Evolutionary conservation across 1,140 invertebrate genomes (phyloP).

Genomic region (Papilio machaon): DNA sequence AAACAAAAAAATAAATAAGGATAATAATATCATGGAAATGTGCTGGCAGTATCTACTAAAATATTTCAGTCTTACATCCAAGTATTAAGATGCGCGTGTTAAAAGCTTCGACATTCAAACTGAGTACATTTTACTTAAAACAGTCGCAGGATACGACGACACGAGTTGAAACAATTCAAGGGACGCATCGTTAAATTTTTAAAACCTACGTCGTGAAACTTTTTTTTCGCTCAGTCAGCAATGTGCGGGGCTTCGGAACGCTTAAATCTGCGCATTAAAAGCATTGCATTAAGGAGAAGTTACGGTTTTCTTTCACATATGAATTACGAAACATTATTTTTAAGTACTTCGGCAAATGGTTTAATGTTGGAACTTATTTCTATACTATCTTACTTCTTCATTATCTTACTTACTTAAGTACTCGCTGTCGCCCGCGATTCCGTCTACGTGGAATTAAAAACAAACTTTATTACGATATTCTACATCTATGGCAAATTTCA

Average conservation of each 20-base stretch:
- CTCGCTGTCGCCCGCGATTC: too few species aligned
- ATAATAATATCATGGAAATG: too few species aligned
- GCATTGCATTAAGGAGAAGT: slow-evolving; percentile 44
- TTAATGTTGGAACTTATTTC: background rate
- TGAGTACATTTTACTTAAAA: slow-evolving; percentile 2
- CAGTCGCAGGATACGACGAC: background rate
- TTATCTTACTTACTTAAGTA: too few species aligned
- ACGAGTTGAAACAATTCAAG: slow-evolving; percentile 24
- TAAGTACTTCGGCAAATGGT: background rate
- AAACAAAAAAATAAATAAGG: too few species aligned
- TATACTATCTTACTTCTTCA: background rate
- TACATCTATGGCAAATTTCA: too few species aligned
- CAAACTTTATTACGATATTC: too few species aligned
- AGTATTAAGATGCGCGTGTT: background rate
- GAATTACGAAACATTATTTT: background rate
- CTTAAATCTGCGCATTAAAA: slow-evolving; percentile 62
- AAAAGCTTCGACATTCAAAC: background rate
- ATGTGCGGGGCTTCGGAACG: slow-evolving; percentile 53
- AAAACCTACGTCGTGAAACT: slow-evolving; percentile 53
- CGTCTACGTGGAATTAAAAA: too few species aligned
- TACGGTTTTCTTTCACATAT: slow-evolving; percentile 7
- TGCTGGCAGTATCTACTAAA: too few species aligned
- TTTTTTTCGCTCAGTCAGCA: slow-evolving; percentile 59
- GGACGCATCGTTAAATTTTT: slow-evolving; percentile 47
- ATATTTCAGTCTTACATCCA: background rate